These are phyloP conservation scores for Piprites chloris DNA, from an alignment of 2,113 vertebrate genomes.

Conservation along the genomic window DNA sequence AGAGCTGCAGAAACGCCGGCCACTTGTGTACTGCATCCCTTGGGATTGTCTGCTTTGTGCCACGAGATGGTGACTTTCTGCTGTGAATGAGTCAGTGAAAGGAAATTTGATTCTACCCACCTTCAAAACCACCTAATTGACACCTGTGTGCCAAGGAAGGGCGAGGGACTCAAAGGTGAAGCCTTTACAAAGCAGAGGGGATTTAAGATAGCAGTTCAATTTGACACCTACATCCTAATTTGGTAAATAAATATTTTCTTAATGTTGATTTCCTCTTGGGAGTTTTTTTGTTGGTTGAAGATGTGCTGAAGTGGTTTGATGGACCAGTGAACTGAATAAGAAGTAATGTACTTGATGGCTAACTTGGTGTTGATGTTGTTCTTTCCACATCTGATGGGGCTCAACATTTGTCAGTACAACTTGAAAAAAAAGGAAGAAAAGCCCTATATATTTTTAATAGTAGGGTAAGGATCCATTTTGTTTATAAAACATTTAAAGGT, in stretches of 20 bases:
- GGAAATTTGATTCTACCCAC: background rate
- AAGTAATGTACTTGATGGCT: background rate
- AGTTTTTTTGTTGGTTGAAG: background rate
- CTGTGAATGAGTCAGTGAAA: background rate
- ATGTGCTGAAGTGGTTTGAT: background rate
- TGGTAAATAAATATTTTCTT: background rate
- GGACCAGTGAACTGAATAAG: background rate
- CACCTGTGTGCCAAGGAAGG: background rate
- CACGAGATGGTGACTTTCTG: background rate
- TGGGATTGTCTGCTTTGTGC: background rate
- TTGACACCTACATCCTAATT: background rate
- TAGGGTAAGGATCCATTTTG: background rate
- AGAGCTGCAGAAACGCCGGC: background rate
- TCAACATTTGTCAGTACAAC: background rate
- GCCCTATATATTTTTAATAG: background rate
- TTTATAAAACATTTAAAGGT: background rate
- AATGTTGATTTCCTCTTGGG: background rate
- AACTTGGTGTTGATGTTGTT: background rate
- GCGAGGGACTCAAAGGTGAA: background rate
- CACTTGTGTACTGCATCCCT: background rate
- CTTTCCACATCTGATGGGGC: background rate
- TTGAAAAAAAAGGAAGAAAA: background rate
- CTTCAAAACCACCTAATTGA: background rate
- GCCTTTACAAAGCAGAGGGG: background rate
- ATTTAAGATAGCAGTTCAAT: background rate